phyloP scores from a whole-genome alignment of 2,888 invertebrate genomes.

The Melipona beecheii region DNA sequence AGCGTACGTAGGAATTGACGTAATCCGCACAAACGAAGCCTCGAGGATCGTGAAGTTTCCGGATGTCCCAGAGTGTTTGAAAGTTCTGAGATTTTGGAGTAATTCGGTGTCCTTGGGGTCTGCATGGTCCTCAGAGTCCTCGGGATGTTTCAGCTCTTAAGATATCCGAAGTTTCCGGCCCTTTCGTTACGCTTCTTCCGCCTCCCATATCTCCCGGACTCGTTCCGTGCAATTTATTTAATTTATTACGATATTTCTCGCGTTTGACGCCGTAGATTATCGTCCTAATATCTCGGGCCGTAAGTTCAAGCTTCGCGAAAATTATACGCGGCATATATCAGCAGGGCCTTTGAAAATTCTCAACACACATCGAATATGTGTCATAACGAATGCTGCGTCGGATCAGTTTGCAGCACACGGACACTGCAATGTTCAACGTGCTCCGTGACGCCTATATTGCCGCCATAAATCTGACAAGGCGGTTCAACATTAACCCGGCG shows the following conservation, averaged over 20 bases:
- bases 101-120: neutral
- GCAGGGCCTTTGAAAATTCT: constrained; percentile 17
- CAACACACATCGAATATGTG: constrained; percentile 11
- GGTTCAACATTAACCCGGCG: constrained; percentile 75
- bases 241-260: neutral
- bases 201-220: neutral
- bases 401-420: constrained; percentile 36
- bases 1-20: neutral
- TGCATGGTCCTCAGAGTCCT: neutral
- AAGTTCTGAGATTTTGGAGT: neutral
- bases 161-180: neutral
- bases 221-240: neutral
- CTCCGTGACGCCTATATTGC: constrained; percentile 77
- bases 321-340: neutral
- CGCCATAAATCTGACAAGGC: constrained; percentile 79
- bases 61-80: neutral
- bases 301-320: neutral
- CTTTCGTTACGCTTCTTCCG: too few species aligned
- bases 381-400: constrained; percentile 37
- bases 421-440: constrained; percentile 68
- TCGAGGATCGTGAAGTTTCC: neutral
- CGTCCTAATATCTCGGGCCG: neutral
- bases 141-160: neutral
- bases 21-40: neutral
- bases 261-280: neutral